Evolutionary conservation across 2,888 invertebrate genomes (phyloP).

Genomic region (Clostera curtula): DNA sequence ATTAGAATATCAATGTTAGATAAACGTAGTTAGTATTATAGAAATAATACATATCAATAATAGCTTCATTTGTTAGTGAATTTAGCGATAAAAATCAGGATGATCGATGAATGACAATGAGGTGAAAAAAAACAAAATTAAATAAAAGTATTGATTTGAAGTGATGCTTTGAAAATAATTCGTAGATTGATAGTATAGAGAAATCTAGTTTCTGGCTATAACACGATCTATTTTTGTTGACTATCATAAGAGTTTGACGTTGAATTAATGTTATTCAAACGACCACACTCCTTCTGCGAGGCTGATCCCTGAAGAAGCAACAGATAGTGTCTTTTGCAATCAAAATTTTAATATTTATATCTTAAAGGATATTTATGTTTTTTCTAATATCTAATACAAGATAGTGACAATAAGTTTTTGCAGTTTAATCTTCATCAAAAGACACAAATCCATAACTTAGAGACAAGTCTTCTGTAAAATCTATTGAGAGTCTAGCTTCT

Average conservation of each 20-base stretch:
- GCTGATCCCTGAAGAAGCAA: conserved; percentile 12
- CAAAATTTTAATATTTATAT: no score
- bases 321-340: not conserved
- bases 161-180: conserved; percentile 54
- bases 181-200: conserved; percentile 28
- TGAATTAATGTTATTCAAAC: conserved; percentile 5
- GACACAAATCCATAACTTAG: conserved; percentile 1
- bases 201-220: conserved; percentile 37
- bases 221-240: conserved; percentile 25
- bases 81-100: conserved; percentile 25
- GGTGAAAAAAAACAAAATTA: conserved; percentile 26
- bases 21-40: conserved; percentile 50
- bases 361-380: no score
- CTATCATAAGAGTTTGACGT: conserved; percentile 35
- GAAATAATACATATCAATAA: conserved; percentile 16
- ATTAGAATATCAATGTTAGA: conserved; percentile 41
- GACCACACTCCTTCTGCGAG: conserved; percentile 36
- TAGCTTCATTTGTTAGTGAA: conserved; percentile 17
- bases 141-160: conserved; percentile 38
- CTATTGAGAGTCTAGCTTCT: conserved; percentile 45
- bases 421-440: no score
- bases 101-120: conserved; percentile 31
- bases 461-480: conserved; percentile 5
- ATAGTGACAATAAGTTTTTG: no score
- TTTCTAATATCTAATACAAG: no score